phyloP scores from a whole-genome alignment of 2,113 vertebrate genomes.

The Ictidomys tridecemlineatus region DNA sequence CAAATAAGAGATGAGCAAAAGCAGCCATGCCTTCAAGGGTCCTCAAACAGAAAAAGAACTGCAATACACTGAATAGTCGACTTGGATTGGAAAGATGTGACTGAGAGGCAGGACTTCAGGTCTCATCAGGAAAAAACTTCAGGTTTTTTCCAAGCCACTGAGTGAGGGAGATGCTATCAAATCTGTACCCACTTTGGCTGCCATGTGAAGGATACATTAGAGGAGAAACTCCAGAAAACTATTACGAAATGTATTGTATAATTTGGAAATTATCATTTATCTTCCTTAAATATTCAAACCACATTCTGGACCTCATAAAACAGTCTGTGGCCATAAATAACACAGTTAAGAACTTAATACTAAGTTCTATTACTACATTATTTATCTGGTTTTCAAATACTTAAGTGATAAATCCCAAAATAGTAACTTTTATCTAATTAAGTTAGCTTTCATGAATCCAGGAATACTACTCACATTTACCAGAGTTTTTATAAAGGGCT shows the following conservation, averaged over 20 bases:
- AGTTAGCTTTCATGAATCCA: constrained; percentile 38
- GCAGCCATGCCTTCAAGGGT: neutral
- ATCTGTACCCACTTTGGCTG: neutral
- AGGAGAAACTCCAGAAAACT: constrained; percentile 54
- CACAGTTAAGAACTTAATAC: constrained; percentile 12
- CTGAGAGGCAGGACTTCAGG: neutral
- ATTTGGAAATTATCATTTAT: constrained; percentile 54
- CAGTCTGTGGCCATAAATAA: constrained; percentile 6
- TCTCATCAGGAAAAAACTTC: neutral
- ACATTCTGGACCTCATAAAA: constrained; percentile 19
- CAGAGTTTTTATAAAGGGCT: constrained; percentile 38
- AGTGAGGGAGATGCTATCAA: neutral
- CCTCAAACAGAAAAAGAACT: neutral
- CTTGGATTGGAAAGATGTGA: neutral
- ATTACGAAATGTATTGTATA: neutral
- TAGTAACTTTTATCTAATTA: constrained; percentile 57
- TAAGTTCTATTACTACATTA: constrained; percentile 37
- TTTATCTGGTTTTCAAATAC: constrained; percentile 13
- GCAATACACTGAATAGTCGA: neutral
- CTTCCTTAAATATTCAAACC: constrained; percentile 54
- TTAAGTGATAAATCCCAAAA: constrained; percentile 19
- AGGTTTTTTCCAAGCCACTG: constrained; percentile 28
- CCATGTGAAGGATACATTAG: neutral
- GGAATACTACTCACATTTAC: constrained; percentile 21
- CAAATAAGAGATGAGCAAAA: constrained; percentile 19